Conservation (phyloP, 2,797 vertebrate genomes). For the Fundulus diaphanus region DNA sequence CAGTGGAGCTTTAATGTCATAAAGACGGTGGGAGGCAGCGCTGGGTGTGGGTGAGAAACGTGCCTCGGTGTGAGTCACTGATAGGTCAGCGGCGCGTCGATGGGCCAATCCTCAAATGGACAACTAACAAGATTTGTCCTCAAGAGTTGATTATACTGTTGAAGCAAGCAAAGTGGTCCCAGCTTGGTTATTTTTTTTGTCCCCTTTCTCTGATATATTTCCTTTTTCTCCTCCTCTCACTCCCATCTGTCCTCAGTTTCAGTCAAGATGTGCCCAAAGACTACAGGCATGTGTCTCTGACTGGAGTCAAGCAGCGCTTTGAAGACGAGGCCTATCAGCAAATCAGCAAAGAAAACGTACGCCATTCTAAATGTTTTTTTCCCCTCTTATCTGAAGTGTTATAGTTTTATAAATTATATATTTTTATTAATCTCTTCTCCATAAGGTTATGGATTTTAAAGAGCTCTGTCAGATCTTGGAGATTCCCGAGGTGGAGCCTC, state of each 20-base stretch:
- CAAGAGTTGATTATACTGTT: slow-evolving; percentile 43
- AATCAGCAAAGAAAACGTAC: slow-evolving; percentile 91
- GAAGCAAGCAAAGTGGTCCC: slow-evolving; percentile 36
- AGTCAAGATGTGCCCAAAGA: slow-evolving; percentile 93
- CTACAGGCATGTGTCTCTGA: slow-evolving; percentile 92
- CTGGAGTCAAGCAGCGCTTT: slow-evolving; percentile 94
- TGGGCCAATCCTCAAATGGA: slow-evolving; percentile 63
- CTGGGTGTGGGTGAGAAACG: slow-evolving; percentile 46
- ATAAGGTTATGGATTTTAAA: slow-evolving; percentile 89
- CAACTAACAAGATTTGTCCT: slow-evolving; percentile 58
- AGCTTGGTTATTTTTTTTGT: slow-evolving; percentile 19
- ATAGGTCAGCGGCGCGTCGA: slow-evolving; percentile 34
- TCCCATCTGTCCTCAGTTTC: slow-evolving; percentile 82
- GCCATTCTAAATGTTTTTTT: not conserved
- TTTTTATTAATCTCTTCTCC: not conserved
- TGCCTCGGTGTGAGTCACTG: slow-evolving; percentile 62
- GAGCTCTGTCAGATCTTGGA: slow-evolving; percentile 90
- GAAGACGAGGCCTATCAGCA: slow-evolving; percentile 89
- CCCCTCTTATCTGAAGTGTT: not conserved
- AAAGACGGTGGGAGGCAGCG: slow-evolving; percentile 20
- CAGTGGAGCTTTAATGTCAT: not conserved
- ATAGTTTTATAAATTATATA: not conserved
- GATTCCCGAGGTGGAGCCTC: slow-evolving; percentile 83
- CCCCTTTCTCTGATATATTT: not conserved
- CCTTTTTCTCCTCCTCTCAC: no score